Evolutionary conservation across 2,888 invertebrate genomes (phyloP).

Genomic region (Uropetala carovei): DNA sequence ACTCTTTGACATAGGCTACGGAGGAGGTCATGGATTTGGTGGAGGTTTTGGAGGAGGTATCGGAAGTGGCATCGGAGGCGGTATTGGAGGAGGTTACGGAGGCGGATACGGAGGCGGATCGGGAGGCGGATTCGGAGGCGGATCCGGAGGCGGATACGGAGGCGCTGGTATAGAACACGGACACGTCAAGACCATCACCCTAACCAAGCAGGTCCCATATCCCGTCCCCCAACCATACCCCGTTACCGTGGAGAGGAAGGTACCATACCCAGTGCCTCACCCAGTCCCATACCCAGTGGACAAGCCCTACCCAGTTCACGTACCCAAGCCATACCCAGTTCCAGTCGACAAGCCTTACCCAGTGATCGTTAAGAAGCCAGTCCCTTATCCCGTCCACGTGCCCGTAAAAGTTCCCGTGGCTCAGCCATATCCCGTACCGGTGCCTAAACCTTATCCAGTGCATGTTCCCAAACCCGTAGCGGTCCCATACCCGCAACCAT

Average conservation of each 20-base stretch:
- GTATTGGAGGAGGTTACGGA: neutral
- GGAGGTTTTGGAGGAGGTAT: neutral
- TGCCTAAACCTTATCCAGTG: constrained; percentile 83
- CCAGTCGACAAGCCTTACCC: constrained; percentile 81
- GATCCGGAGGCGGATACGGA: neutral
- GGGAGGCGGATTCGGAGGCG: neutral
- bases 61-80: constrained; percentile 5
- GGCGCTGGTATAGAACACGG: neutral
- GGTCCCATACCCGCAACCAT: constrained; percentile 75
- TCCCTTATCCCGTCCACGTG: constrained; percentile 72
- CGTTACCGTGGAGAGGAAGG: constrained; percentile 67
- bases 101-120: neutral
- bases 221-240: constrained; percentile 77
- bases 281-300: constrained; percentile 68
- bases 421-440: constrained; percentile 85
- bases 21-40: neutral
- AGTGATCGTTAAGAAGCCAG: constrained; percentile 72
- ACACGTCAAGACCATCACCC: constrained; percentile 75
- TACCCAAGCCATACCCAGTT: constrained; percentile 85
- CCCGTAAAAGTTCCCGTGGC: constrained; percentile 83
- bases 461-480: constrained; percentile 78
- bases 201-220: constrained; percentile 83
- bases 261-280: constrained; percentile 67
- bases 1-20: constrained; percentile 24
- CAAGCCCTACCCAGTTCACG: constrained; percentile 70